These are phyloP conservation scores for Drosophila nebulosa DNA, from an alignment of 1,140 invertebrate species.

Conservation along the genomic window DNA sequence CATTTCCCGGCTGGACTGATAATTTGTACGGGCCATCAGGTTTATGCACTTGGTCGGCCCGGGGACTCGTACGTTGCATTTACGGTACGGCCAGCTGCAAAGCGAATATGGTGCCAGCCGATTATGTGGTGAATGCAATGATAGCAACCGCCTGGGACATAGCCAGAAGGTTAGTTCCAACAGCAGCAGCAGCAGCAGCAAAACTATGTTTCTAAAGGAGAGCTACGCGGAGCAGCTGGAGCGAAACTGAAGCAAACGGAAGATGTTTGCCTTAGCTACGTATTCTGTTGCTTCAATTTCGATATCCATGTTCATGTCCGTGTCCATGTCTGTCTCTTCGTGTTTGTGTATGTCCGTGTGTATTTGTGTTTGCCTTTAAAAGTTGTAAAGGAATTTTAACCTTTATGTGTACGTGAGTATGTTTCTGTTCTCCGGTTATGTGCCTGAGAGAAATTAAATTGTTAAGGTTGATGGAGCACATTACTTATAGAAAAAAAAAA, in stretches of 20 bases:
- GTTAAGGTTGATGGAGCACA: slow-evolving; percentile 1
- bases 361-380: background rate
- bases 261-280: background rate
- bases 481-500: background rate
- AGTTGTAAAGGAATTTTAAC: slow-evolving; percentile 1
- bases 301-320: background rate
- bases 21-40: slow-evolving; percentile 90
- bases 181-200: background rate
- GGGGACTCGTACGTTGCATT: slow-evolving; percentile 86
- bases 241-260: background rate
- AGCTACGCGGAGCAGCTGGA: background rate
- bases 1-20: slow-evolving; percentile 88
- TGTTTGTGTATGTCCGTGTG: background rate
- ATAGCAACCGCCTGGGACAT: slow-evolving; percentile 88
- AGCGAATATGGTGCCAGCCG: slow-evolving; percentile 90
- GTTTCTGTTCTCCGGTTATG: background rate
- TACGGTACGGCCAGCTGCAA: slow-evolving; percentile 83
- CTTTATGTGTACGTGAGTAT: background rate
- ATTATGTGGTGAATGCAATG: slow-evolving; percentile 89
- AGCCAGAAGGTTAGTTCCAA: slow-evolving; percentile 70
- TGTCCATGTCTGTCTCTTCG: background rate
- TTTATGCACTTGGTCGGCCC: slow-evolving; percentile 82
- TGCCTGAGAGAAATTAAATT: slow-evolving; percentile 1
- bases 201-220: background rate
- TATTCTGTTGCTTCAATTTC: background rate